Base-by-base conservation (phyloP, 2,797 vertebrate species). In the Scyliorhinus canicula region DNA sequence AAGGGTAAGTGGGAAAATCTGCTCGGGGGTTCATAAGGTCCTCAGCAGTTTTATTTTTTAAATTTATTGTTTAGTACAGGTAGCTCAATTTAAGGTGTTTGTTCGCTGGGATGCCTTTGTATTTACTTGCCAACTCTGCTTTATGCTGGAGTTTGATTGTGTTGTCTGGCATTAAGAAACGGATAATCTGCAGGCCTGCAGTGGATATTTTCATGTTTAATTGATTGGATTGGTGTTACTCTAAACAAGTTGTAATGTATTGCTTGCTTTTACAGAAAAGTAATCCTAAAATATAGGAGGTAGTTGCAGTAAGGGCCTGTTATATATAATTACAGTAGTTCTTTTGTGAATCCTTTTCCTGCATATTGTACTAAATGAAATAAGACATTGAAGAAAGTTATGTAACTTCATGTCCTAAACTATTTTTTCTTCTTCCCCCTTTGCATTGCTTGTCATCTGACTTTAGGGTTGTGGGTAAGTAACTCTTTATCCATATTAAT, bases 1-100 rank as follows among this genome's bases (percentile, higher is more conserved):
- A 98, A 99, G 99, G 99, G 99, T 99, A 99, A 99, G 99, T 99
- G 98, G 98, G 98, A 97, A 98, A 97, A 98, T 98, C 98, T 99
- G 98, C 98, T 98, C 97, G 98, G 98, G 99, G 98, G 98, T 98
- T 99, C 98, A 98, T 93, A 98, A 98, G 97, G 98, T 98, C 98
- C 98, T 99, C 98, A 98, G 98, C 98, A 98, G 98, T 98, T 98
- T 99, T 97, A 97, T 97, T 97, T 97, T 98, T 97, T 93, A 14
- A 77, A 93, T 44, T 93, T 93, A 69, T 44, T 93, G 93, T 69
- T 93, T 93, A 50, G 93, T 67, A 93, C 93, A 69, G 63, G 65
- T 71, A 93, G 67, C 86, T 90, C 93, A 93, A 93, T 60, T 93
- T 93, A 93, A 93, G 90, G 90, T 93, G 90, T 93, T 93, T 93